Percentiles rank a stretch among this genome's conserved stretches.
phyloP scores from a whole-genome alignment of 2,797 vertebrate species.

The Lates japonicus region DNA sequence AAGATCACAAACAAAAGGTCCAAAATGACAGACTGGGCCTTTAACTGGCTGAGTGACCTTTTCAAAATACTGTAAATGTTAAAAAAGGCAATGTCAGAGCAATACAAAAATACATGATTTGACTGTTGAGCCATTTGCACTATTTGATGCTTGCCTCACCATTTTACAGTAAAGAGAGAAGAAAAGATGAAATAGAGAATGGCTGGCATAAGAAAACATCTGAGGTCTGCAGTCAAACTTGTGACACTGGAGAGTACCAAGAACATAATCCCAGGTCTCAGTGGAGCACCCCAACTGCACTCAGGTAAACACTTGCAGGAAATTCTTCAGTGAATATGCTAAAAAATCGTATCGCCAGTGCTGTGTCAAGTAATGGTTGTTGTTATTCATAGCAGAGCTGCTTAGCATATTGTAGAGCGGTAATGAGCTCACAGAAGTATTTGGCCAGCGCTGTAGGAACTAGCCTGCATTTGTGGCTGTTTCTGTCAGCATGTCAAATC shows the following conservation, averaged over 20 bases:
- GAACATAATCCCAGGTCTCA: neutral
- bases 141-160: neutral
- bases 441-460: conserved; percentile 54
- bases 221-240: neutral
- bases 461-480: conserved; percentile 65
- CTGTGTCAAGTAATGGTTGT: conserved; percentile 33
- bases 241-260: neutral
- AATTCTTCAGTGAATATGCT: conserved; percentile 16
- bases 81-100: neutral
- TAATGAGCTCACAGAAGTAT: conserved; percentile 58
- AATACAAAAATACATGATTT: neutral
- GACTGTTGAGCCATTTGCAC: neutral
- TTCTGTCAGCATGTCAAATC: conserved; percentile 76
- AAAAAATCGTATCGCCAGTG: conserved; percentile 11
- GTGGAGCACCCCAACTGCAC: neutral
- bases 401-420: conserved; percentile 45
- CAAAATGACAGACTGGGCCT: neutral
- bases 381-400: conserved; percentile 43
- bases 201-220: neutral
- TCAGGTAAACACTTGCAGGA: conserved; percentile 26
- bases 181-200: neutral
- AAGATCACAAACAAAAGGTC: neutral
- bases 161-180: neutral
- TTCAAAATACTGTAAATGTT: neutral
- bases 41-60: neutral